Base-by-base conservation (phyloP, 1,140 invertebrate species). In the Tetragonula clypearis region DNA sequence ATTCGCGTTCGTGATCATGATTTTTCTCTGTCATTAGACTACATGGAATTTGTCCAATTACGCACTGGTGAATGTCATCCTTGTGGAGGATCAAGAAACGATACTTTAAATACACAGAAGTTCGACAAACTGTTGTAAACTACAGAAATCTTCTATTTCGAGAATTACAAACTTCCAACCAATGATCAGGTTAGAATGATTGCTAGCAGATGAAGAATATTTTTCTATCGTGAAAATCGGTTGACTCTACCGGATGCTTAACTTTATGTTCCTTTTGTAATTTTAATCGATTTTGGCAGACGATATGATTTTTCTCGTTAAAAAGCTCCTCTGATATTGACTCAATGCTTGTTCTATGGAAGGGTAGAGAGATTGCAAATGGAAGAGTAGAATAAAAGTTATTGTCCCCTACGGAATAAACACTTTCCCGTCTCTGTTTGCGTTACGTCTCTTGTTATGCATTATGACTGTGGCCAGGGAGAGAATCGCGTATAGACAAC, bases 61-160 rank as follows among this genome's bases (percentile, higher is more conserved):
- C 73, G 73, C 92, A 93, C 11, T 68, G 71, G 1, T 81, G 83
- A 65, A 93, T 92, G 6, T 92, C 86, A 0, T 75, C 21, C 21
- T 71, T 78, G n/a, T 82, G 82, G 0, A 80, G 41, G 1, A 91
- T 71, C 1, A 93, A 62, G 15, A 81, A 88, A 9, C 71, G 80
- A 49, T 92, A 93, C 53, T 93, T 93, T 9, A 89, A 0, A 15
- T 15, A 90, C 26, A 41, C 87, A 88, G 71, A 93, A 93, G 23
- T 81, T 91, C 78, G 91, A 76, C 2, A 92, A 90, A 74, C 56
- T 49, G 41, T 49, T 49, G 41, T 49, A 49, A 49, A 49, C 41
- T 49, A 49, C 8, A 9, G 41, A 49, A 49, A 56, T 92, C 84
- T 23, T 90, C 74, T 4, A 90, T 85, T 53, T 91, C 89, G 1